phyloP scores from a whole-genome alignment of 92 coral and sea anemone genomes.

The Paramuricea clavata region DNA sequence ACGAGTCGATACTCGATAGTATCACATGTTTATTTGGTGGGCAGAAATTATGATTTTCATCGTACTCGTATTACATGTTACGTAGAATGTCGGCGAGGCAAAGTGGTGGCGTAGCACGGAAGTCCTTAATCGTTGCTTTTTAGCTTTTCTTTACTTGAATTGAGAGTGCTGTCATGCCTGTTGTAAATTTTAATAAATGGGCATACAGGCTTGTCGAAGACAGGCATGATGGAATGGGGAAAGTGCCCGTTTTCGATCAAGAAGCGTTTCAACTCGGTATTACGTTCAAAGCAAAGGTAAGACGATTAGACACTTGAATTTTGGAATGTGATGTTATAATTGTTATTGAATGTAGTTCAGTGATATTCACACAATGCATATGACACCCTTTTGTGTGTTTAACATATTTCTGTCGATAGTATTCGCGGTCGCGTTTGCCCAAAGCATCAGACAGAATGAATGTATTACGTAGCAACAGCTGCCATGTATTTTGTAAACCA shows the following conservation, averaged over 20 bases:
- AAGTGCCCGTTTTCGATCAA: constrained; percentile 90
- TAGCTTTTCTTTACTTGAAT: not conserved
- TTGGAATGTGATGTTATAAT: not conserved
- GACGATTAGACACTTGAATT: not conserved
- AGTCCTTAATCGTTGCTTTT: not conserved
- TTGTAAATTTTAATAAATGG: constrained; percentile 25
- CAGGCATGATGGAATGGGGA: constrained; percentile 75
- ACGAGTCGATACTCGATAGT: not conserved
- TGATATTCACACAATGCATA: not conserved
- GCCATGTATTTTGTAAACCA: too few relatives aligned
- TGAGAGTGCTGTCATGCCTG: constrained; percentile 6
- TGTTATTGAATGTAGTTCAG: not conserved
- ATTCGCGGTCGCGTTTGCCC: not conserved
- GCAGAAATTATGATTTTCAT: not conserved
- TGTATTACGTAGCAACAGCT: too few relatives aligned
- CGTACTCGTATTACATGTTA: constrained; percentile 30
- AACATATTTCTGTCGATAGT: not conserved
- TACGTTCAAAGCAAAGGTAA: constrained; percentile 91
- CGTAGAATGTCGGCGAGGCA: not conserved
- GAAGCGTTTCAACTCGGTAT: constrained; percentile 97
- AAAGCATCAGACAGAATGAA: not conserved
- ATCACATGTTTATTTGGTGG: constrained; percentile 24
- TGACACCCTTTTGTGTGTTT: not conserved
- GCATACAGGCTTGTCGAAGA: constrained; percentile 93
- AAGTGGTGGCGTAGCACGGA: not conserved